These are phyloP conservation scores for Aphodius granarius DNA, from an alignment of 2,888 invertebrate genomes.

Conservation along the genomic window DNA sequence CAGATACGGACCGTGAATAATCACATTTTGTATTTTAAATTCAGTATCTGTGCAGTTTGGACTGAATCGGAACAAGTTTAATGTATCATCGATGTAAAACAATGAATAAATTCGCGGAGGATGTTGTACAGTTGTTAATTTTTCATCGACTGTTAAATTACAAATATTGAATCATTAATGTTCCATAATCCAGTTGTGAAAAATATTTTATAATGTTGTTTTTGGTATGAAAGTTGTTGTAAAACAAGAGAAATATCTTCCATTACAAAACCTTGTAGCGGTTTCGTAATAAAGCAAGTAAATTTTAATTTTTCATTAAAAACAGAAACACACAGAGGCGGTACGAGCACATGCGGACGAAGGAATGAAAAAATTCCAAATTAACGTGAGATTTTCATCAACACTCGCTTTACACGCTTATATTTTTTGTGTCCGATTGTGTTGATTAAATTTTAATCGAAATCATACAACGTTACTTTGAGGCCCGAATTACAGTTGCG, in stretches of 20 bases:
- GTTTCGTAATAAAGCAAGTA: too few species aligned
- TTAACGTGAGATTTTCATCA: neutral
- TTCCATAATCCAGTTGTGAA: too few species aligned
- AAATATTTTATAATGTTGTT: too few species aligned
- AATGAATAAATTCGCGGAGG: neutral
- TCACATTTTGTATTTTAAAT: neutral
- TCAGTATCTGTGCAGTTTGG: neutral
- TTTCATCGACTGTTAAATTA: neutral
- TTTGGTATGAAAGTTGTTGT: too few species aligned
- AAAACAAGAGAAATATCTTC: too few species aligned
- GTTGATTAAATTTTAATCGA: neutral
- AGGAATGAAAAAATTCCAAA: neutral
- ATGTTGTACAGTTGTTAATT: neutral
- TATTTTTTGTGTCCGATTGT: neutral
- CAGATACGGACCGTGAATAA: neutral
- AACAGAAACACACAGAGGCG: neutral
- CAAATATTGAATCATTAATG: too few species aligned
- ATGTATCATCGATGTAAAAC: neutral
- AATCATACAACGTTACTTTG: neutral
- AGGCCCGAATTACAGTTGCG: neutral
- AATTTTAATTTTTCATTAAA: neutral
- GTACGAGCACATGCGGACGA: neutral
- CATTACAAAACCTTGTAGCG: too few species aligned
- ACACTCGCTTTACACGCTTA: neutral
- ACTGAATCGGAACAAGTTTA: neutral